Evolutionary conservation across 2,113 vertebrate species (phyloP).

Genomic region (Pseudopodoces humilis): DNA sequence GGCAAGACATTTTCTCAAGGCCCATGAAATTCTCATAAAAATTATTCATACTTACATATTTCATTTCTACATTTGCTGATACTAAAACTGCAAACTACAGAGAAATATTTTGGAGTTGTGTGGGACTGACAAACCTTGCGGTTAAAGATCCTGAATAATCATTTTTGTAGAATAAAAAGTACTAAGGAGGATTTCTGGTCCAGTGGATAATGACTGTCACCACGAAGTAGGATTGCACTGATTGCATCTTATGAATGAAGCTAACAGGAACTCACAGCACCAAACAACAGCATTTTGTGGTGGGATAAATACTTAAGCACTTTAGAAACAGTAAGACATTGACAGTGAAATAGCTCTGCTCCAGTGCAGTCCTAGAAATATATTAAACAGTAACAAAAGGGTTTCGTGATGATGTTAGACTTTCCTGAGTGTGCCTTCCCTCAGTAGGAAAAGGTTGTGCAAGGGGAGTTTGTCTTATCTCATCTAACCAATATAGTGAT

Average conservation of each 20-base stretch:
- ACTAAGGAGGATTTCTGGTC: slow-evolving; percentile 66
- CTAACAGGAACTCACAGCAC: slow-evolving; percentile 39
- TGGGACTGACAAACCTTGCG: slow-evolving; percentile 5
- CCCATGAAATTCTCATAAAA: slow-evolving; percentile 71
- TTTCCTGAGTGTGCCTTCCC: neutral
- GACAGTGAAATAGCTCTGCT: slow-evolving; percentile 34
- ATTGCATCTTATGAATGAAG: slow-evolving; percentile 66
- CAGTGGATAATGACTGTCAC: slow-evolving; percentile 62
- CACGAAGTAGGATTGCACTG: slow-evolving; percentile 56
- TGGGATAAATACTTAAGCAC: slow-evolving; percentile 41
- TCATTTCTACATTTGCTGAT: slow-evolving; percentile 19
- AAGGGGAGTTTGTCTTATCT: neutral
- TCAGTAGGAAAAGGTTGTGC: neutral
- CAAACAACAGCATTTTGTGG: slow-evolving; percentile 48
- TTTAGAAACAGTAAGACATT: slow-evolving; percentile 57
- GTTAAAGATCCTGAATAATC: slow-evolving; percentile 39
- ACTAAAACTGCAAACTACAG: slow-evolving; percentile 14
- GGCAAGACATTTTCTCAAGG: slow-evolving; percentile 71
- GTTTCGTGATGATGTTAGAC: neutral
- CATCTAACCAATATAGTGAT: neutral
- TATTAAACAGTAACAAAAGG: slow-evolving; percentile 6
- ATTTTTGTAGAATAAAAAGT: slow-evolving; percentile 54
- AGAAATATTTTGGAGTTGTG: slow-evolving; percentile 1
- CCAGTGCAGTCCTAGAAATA: slow-evolving; percentile 1
- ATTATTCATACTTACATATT: slow-evolving; percentile 58